Percentiles rank a stretch among this genome's conserved stretches.
These are phyloP conservation scores for Cromileptes altivelis DNA, from an alignment of 2,113 vertebrate species.

Conservation along the genomic window DNA sequence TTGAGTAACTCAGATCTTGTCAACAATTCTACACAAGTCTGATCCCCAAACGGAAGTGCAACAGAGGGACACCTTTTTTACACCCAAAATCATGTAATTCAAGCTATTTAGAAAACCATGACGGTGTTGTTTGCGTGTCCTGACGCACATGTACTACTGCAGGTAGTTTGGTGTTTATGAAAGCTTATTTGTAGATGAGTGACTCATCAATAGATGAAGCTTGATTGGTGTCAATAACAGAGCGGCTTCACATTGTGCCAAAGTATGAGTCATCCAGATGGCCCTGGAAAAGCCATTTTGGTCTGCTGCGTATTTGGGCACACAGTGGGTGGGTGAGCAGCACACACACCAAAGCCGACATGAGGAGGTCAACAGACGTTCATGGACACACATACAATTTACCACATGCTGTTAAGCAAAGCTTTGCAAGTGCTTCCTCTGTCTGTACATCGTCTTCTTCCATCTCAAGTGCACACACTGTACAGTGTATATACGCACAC, in stretches of 20 bases:
- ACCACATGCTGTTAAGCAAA: slow-evolving; percentile 12
- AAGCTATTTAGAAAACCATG: background rate
- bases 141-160: slow-evolving; percentile 28
- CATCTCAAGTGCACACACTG: background rate
- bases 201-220: slow-evolving; percentile 63
- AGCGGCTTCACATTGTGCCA: slow-evolving; percentile 47
- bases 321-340: slow-evolving; percentile 60
- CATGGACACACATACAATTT: slow-evolving; percentile 25
- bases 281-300: slow-evolving; percentile 58
- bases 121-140: background rate
- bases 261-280: slow-evolving; percentile 70
- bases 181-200: slow-evolving; percentile 43
- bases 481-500: background rate
- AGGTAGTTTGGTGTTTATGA: slow-evolving; percentile 29
- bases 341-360: slow-evolving; percentile 37
- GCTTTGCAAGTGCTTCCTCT: background rate
- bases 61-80: no score
- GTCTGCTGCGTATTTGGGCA: slow-evolving; percentile 48
- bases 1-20: no score
- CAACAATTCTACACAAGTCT: no score
- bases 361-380: slow-evolving; percentile 37
- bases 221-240: slow-evolving; percentile 61
- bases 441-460: slow-evolving; percentile 7
- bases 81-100: background rate
- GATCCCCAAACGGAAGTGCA: no score